Percentiles rank a stretch among this genome's conserved stretches.
Evolutionary conservation across 2,113 vertebrate species (phyloP).

Genomic region (Nesogale talazaci): DNA sequence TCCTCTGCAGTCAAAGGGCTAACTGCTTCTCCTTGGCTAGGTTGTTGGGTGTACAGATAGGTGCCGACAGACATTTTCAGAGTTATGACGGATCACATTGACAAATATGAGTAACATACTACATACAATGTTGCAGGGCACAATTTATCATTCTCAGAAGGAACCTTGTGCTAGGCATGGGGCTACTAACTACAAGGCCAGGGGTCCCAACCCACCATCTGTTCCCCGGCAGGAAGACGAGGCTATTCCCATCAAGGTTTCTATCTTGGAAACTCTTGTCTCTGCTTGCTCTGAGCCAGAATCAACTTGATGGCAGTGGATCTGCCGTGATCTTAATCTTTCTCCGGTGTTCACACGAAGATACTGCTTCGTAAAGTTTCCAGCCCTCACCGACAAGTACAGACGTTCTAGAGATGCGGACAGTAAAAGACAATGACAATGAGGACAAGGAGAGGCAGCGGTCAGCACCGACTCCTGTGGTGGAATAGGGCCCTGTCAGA

Average conservation of each 20-base stretch:
- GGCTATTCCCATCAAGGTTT: too few relatives aligned
- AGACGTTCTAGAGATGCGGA: background rate
- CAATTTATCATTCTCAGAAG: too few relatives aligned
- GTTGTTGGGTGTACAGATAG: background rate
- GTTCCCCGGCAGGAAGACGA: too few relatives aligned
- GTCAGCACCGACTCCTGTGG: too few relatives aligned
- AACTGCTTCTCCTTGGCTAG: background rate
- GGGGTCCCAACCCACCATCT: too few relatives aligned
- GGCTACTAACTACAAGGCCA: too few relatives aligned
- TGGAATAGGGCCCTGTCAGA: too few relatives aligned
- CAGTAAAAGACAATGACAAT: background rate
- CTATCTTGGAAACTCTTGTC: too few relatives aligned
- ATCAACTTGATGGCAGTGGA: background rate
- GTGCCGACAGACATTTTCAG: background rate
- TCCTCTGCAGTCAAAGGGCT: background rate
- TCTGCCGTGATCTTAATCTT: background rate
- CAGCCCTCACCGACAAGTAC: background rate
- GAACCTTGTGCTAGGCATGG: too few relatives aligned
- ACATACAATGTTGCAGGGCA: background rate
- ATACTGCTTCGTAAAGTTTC: background rate
- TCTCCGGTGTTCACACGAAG: background rate
- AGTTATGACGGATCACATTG: background rate
- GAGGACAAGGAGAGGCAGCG: too few relatives aligned
- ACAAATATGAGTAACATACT: background rate
- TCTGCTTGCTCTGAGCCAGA: too few relatives aligned